These are phyloP conservation scores for Aphaenogaster floridana DNA, from an alignment of 1,140 invertebrate species.

Conservation along the genomic window DNA sequence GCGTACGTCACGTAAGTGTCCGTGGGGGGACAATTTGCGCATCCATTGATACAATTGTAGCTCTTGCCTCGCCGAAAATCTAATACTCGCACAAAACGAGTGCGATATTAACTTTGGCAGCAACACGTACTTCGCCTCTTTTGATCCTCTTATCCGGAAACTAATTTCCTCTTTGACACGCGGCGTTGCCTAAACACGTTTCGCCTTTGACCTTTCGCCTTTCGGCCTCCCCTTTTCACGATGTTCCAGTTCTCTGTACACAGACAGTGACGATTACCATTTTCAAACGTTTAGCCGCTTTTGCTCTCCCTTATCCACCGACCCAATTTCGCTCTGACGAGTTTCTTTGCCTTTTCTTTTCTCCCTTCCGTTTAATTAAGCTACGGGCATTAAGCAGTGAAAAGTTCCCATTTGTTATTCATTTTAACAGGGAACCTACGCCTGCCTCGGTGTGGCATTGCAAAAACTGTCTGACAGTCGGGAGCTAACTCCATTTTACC, in stretches of 20 bases:
- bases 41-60: not conserved
- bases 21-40: not conserved
- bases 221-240: slow-evolving; percentile 6
- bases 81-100: slow-evolving; percentile 48
- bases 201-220: slow-evolving; percentile 63
- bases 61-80: slow-evolving; percentile 18
- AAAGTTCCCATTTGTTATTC: slow-evolving; percentile 56
- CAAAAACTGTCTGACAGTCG: slow-evolving; percentile 44
- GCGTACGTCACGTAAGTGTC: not conserved
- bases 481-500: slow-evolving; percentile 35
- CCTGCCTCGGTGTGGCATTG: not conserved
- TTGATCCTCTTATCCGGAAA: slow-evolving; percentile 67
- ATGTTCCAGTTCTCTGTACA: slow-evolving; percentile 32
- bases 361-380: slow-evolving; percentile 57
- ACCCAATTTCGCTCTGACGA: slow-evolving; percentile 58
- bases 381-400: slow-evolving; percentile 53
- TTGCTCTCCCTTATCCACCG: slow-evolving; percentile 28
- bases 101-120: slow-evolving; percentile 64
- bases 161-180: slow-evolving; percentile 69
- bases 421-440: slow-evolving; percentile 23
- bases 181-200: slow-evolving; percentile 61
- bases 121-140: slow-evolving; percentile 44
- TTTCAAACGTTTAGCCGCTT: slow-evolving; percentile 59
- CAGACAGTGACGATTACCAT: slow-evolving; percentile 59
- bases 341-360: slow-evolving; percentile 62